Conservation (phyloP, 1,140 invertebrate species). For the Drosophila lacteicornis region DNA sequence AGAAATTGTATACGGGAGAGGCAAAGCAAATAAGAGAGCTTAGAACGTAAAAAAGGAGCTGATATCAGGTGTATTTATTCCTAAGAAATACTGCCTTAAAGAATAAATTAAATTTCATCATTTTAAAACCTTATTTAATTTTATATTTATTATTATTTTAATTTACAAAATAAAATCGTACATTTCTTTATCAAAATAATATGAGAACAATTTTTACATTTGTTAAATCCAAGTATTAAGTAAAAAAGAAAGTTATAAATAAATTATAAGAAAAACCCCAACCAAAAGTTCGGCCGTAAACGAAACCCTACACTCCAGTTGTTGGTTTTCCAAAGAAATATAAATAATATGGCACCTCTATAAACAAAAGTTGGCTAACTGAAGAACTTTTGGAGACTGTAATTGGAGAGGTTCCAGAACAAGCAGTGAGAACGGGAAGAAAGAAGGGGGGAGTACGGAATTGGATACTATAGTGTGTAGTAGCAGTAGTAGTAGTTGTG, state of each 20-base stretch:
- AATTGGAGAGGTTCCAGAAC: slow-evolving; percentile 6
- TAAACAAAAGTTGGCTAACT: slow-evolving; percentile 5
- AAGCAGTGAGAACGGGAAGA: background rate
- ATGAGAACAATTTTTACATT: too few relatives aligned
- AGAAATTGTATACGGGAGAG: slow-evolving; percentile 26
- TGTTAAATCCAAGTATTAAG: too few relatives aligned
- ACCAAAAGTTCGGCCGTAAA: background rate
- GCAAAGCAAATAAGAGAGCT: background rate
- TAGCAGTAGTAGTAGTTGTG: slow-evolving; percentile 25
- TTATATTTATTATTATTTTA: too few relatives aligned
- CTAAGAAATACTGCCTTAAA: too few relatives aligned
- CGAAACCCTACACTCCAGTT: slow-evolving; percentile 3
- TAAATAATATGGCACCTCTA: background rate
- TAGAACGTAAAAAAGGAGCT: background rate
- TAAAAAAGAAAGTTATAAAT: background rate
- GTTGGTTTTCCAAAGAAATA: slow-evolving; percentile 5
- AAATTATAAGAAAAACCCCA: background rate
- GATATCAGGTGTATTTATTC: too few relatives aligned
- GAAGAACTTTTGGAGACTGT: background rate
- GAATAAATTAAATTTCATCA: too few relatives aligned
- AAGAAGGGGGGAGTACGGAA: background rate
- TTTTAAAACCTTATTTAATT: too few relatives aligned
- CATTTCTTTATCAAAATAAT: too few relatives aligned
- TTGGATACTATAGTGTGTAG: slow-evolving; percentile 22
- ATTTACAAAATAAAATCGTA: too few relatives aligned